Evolutionary conservation across 1,140 invertebrate species (phyloP), one percentile per base, ranked within the genome.

Genomic region (Bombus confusus): DNA sequence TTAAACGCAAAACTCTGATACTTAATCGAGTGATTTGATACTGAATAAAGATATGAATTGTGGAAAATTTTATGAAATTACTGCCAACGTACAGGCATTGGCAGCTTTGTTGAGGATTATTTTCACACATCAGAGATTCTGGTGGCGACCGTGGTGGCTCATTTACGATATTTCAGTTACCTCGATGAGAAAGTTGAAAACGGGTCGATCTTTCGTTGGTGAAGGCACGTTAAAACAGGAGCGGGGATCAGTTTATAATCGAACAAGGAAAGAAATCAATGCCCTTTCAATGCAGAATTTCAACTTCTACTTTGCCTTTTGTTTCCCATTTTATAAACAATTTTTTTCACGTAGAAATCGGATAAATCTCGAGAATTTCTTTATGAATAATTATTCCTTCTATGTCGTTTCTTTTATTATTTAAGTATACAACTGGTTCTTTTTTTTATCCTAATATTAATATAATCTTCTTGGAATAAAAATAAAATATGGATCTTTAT

Each of bases 151-250:
- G 28, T 31, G 43, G 34, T 80, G 12, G 13, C 59, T 80, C 69
- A 74, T 81, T 81, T 81, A 75, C 79, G 59, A 81, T 75, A 85
- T 85, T 85, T 85, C 71, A 78, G 78, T 28, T 81, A 68, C 15
- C 37, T 22, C 71, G 78, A 81, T 68, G 84, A 85, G 84, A 85
- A 85, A 85, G 84, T 85, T 75, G 71, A 75, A 80, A 80, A 80
- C 79, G 47, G 84, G 84, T 81, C 84, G 79, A 85, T 80, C 68
- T 80, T 72, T 80, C n/a, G 68, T 64, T 41, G 57, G 62, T 68
- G 83, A 72, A 80, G 83, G 76, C 39, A 22, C 64, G 31, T 78
- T 52, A 69, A 77, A 64, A 18, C 57, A 37, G n/a, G 28, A 57
- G 37, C 83, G 77, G 52, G 57, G 76, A 34, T 52, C 57, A 31